These are phyloP conservation scores for Paratrypauchen microcephalus DNA, from an alignment of 2,797 vertebrate species.

Conservation along the genomic window DNA sequence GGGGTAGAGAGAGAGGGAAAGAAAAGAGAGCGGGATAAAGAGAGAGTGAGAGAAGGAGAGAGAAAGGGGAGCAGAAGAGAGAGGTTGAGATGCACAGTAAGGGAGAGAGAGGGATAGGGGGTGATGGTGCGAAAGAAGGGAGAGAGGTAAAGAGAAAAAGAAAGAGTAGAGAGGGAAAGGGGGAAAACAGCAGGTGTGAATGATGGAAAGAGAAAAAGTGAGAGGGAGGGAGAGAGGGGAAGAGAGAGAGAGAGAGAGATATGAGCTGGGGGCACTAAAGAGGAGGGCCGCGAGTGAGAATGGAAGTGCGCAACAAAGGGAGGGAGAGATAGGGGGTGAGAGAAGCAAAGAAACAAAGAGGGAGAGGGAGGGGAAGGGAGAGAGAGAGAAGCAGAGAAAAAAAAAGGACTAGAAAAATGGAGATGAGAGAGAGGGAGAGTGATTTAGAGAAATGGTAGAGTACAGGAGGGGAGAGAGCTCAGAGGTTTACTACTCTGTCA, in stretches of 20 bases:
- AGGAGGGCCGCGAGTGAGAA: no score
- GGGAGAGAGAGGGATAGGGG: no score
- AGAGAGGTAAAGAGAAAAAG: no score
- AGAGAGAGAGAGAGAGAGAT: constrained; percentile 26
- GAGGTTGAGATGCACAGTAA: not conserved
- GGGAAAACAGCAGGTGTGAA: no score
- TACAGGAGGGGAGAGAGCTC: constrained; percentile 43
- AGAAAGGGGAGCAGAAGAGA: no score
- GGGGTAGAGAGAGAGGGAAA: not conserved
- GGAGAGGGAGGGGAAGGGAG: no score
- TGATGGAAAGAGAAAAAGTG: not conserved
- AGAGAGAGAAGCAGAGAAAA: no score
- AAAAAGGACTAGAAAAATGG: constrained; percentile 13
- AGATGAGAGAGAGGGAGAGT: constrained; percentile 16
- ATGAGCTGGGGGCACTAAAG: no score
- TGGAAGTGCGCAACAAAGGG: not conserved
- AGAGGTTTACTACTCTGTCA: constrained; percentile 49
- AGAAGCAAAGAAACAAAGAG: not conserved
- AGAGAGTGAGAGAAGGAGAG: not conserved
- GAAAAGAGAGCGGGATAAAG: no score
- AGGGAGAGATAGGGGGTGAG: constrained; percentile 28
- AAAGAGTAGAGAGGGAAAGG: not conserved
- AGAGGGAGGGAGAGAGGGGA: not conserved
- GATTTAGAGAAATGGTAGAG: constrained; percentile 68
- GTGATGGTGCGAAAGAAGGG: no score